Base-by-base conservation (phyloP, 2,888 invertebrate species). In the Ornithoptera alexandrae region DNA sequence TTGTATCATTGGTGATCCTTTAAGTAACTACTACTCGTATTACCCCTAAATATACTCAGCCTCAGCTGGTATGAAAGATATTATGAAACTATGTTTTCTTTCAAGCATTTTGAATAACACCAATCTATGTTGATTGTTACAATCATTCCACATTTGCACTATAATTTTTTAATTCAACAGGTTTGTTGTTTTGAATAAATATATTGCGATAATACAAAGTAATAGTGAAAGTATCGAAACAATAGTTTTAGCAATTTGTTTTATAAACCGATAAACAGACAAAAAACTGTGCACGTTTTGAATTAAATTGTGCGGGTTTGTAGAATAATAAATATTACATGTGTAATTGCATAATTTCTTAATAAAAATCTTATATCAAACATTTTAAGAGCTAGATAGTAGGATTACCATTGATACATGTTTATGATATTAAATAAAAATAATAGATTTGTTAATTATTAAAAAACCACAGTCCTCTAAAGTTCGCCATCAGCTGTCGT, bases 401-500 rank as follows among this genome's bases (percentile, higher is more conserved):
- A 7, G 18, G 53, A 53, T 53, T 18, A n/a, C 53, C n/a, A n/a
- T 18, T 8, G 6, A 5, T 53, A 76, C 71, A 64, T 71, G 68
- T 69, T 69, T 73, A 72, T 75, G 75, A 75, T 75, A 74, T 74
- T 73, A 74, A 77, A 77, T 77, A 75, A 75, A 78, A 74, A 80
- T 80, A 81, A 82, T 79, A 75, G 81, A 75, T 69, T 75, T 70
- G 75, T 79, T 83, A 81, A 84, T 86, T 82, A 81, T 79, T 81
- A 82, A 81, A 78, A 79, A 77, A 75, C 75, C 22, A 57, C 36
- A 39, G 73, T 74, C 72, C 72, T 74, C 76, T 75, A 74, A 71
- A 73, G 74, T 75, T 62, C 72, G 71, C 74, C 81, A 86, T 88
- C 90, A 90, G 90, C 90, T 90, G 90, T 84, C 89, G 87, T 76